Evolutionary conservation across 2,113 vertebrate species (phyloP).

Genomic region (Scophthalmus maximus): DNA sequence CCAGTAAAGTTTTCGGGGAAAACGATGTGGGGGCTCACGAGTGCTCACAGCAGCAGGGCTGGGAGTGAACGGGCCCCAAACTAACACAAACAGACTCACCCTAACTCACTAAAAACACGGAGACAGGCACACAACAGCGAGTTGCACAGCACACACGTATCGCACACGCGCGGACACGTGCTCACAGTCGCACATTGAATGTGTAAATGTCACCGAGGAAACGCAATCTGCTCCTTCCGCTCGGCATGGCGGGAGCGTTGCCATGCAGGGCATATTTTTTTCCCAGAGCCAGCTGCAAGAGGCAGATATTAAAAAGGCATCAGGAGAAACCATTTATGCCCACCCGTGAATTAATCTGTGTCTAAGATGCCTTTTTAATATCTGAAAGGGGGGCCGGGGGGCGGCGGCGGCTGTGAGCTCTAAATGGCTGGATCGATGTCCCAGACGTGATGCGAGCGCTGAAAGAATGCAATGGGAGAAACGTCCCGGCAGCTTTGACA

Average conservation of each 20-base stretch:
- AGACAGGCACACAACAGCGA: background rate
- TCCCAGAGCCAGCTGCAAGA: slow-evolving; percentile 47
- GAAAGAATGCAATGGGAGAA: background rate
- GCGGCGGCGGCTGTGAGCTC: background rate
- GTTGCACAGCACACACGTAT: background rate
- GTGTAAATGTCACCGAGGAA: slow-evolving; percentile 67
- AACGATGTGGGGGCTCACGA: no score
- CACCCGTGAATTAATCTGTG: slow-evolving; percentile 54
- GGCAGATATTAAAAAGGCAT: slow-evolving; percentile 35
- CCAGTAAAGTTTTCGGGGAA: no score
- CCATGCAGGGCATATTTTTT: no score
- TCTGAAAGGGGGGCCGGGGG: slow-evolving; percentile 1
- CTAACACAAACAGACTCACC: background rate
- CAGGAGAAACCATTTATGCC: slow-evolving; percentile 50
- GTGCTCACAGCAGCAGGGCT: background rate
- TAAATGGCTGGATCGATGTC: slow-evolving; percentile 4
- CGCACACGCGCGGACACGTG: background rate
- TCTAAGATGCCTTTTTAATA: slow-evolving; percentile 49
- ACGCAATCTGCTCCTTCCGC: slow-evolving; percentile 56
- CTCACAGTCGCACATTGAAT: background rate
- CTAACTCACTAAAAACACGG: background rate
- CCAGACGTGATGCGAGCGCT: background rate
- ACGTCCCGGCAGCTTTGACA: no score
- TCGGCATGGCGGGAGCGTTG: slow-evolving; percentile 30
- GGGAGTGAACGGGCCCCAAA: background rate